A percentile compares a stretch with the other conserved stretches of the same genome.
phyloP scores from a whole-genome alignment of 2,797 vertebrate genomes.

The Pangasius larnaudii region DNA sequence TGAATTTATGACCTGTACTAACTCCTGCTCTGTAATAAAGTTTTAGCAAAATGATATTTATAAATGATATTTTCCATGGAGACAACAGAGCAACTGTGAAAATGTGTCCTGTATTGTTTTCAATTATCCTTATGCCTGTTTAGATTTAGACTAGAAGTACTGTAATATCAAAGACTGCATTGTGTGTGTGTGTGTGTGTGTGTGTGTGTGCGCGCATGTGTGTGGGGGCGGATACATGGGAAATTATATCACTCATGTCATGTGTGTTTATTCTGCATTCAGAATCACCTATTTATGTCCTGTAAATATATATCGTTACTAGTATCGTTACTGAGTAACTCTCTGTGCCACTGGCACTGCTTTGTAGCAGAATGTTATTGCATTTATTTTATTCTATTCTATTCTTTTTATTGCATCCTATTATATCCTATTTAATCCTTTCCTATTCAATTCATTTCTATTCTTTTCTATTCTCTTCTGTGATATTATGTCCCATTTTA shows the following conservation, averaged over 20 bases:
- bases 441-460: too few relatives aligned
- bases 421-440: neutral
- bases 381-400: neutral
- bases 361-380: neutral
- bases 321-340: neutral
- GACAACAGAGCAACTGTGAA: neutral
- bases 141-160: neutral
- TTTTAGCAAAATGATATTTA: neutral
- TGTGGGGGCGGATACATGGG: too few relatives aligned
- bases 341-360: neutral
- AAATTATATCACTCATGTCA: too few relatives aligned
- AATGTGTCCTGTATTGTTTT: neutral
- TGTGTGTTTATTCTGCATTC: neutral
- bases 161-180: neutral
- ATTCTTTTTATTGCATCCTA: too few relatives aligned
- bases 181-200: neutral
- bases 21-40: neutral
- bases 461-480: too few relatives aligned
- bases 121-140: neutral
- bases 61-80: neutral
- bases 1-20: neutral
- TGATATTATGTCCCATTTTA: too few relatives aligned
- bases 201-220: too few relatives aligned
- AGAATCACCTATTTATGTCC: neutral
- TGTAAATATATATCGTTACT: neutral